phyloP scores from a whole-genome alignment of 2,888 invertebrate genomes.

The Xestia ashworthii region DNA sequence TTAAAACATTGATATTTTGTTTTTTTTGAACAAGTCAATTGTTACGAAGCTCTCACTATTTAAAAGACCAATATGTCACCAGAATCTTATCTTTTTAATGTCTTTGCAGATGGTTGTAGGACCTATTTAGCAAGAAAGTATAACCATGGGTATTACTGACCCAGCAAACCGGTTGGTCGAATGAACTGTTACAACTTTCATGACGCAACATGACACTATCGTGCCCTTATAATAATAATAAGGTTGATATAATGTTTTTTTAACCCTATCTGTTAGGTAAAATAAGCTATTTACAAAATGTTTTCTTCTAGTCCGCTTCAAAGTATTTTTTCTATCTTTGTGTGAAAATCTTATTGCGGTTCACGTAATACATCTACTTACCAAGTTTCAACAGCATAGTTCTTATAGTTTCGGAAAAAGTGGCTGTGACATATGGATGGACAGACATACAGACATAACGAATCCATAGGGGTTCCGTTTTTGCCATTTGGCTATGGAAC shows the following conservation, averaged over 20 bases:
- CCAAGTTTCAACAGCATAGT: no score
- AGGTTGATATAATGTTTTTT: background rate
- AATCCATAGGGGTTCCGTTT: no score
- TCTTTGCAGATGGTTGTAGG: background rate
- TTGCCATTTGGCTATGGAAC: no score
- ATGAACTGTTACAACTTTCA: background rate
- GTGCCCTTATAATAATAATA: background rate
- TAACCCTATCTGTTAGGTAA: background rate
- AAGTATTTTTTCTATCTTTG: no score
- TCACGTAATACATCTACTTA: no score
- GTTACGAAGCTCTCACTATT: background rate
- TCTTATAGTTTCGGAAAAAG: no score
- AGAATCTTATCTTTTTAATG: background rate
- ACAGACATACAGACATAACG: no score
- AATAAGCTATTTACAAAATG: background rate
- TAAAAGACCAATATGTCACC: background rate
- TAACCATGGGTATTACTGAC: background rate
- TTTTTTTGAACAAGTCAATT: background rate
- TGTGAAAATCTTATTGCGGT: no score
- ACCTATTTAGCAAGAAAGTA: background rate
- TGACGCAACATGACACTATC: background rate
- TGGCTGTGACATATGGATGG: no score
- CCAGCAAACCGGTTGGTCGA: background rate
- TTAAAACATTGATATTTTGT: background rate
- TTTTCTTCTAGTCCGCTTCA: background rate